Evolutionary conservation across 2,113 vertebrate species (phyloP), one percentile per base, ranked within the genome.

Genomic region (crab-eating macaque (Macaca fascicularis)): DNA sequence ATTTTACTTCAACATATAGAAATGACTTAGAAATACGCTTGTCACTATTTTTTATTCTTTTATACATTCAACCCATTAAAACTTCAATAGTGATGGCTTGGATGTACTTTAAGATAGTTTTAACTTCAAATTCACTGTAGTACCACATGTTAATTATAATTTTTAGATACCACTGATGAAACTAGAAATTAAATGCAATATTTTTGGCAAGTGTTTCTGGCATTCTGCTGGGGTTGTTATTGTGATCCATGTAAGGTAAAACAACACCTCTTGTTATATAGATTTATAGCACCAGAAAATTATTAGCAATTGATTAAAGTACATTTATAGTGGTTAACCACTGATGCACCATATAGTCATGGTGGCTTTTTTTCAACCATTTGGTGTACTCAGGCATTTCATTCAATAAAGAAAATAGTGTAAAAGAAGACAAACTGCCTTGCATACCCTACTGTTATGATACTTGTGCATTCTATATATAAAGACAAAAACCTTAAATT

Each of bases 11-110:
- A 89, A 57, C 11, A 43, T 91, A 78, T 70, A 97, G 72, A 82
- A 95, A 95, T 89, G 78, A 76, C 35, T 89, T 89, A 87, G 43
- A 69, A 89, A 89, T 95, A 27, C 89, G 79, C 61, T 96, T 96
- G 61, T 92, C 83, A 80, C 27, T 92, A 23, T 81, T 89, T 94
- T 89, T 94, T 93, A 93, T 95, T 85, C 40, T 89, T 94, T 92
- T 81, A 84, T 93, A 59, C 2, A 43, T 72, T 90, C 52, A 67
- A 55, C 40, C 8, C 8, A 69, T 74, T 96, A 92, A 81, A 90
- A 32, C n/a, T 88, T 95, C 69, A 80, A 10, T 64, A 72, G 48
- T 92, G 70, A 90, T 93, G 61, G 6, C 22, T 92, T 96, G 76
- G 45, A 88, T 97, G 3, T 89, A 86, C 57, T 78, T 96, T 61